Conservation (phyloP, 2,113 vertebrate species). For the Zosterops borbonicus region DNA sequence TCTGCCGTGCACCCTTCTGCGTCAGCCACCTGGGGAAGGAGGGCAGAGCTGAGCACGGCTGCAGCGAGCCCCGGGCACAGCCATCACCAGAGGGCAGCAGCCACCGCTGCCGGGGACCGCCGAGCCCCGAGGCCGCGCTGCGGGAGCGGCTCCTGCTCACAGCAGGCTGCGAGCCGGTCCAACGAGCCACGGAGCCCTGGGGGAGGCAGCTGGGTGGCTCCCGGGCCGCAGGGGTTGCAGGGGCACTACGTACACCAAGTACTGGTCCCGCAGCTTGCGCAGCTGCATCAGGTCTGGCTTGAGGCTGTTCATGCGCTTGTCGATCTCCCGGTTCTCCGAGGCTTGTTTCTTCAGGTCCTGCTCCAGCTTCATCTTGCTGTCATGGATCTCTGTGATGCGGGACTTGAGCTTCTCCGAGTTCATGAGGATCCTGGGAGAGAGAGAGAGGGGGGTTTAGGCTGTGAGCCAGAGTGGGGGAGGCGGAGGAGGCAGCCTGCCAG, state of each 20-base stretch:
- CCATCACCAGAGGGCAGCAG: slow-evolving; percentile 43
- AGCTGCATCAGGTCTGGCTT: slow-evolving; percentile 85
- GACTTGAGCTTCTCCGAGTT: slow-evolving; percentile 83
- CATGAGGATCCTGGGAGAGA: slow-evolving; percentile 73
- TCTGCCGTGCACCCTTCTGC: slow-evolving; percentile 81
- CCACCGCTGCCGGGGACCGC: background rate
- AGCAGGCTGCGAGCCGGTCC: background rate
- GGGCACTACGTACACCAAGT: slow-evolving; percentile 75
- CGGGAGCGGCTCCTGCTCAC: background rate
- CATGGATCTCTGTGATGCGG: slow-evolving; percentile 80
- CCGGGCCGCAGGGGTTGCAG: background rate
- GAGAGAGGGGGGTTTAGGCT: background rate
- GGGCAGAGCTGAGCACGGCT: background rate
- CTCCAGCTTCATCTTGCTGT: slow-evolving; percentile 83
- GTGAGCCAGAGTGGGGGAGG: background rate
- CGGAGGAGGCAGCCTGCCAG: background rate
- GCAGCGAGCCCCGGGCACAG: accelerated
- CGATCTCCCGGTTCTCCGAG: slow-evolving; percentile 81
- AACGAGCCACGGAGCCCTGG: background rate
- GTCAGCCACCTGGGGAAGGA: slow-evolving; percentile 77
- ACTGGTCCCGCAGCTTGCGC: slow-evolving; percentile 83
- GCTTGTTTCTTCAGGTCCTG: slow-evolving; percentile 82
- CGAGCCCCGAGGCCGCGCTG: background rate
- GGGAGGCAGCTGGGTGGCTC: background rate
- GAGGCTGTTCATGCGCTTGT: slow-evolving; percentile 87